A percentile compares a stretch with the other conserved stretches of the same genome.
These are phyloP conservation scores for Crocodylus rhombifer DNA, from an alignment of 2,797 vertebrate genomes.

Conservation along the genomic window DNA sequence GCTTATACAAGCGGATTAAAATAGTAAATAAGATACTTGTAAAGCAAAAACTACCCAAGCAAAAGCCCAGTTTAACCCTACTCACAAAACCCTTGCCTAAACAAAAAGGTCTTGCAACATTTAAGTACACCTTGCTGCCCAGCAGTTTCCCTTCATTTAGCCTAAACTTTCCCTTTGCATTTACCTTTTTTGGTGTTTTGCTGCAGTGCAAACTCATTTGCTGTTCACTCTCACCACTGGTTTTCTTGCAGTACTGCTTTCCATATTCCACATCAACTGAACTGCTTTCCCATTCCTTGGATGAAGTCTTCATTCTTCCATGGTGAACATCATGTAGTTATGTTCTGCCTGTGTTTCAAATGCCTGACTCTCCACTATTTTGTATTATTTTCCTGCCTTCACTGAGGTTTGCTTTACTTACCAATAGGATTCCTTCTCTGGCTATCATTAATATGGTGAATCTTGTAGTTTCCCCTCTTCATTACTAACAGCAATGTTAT, in stretches of 20 bases:
- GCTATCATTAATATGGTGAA: not conserved
- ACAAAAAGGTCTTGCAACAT: too few relatives aligned
- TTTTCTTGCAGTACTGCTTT: not conserved
- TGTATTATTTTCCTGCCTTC: not conserved
- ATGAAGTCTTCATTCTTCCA: not conserved
- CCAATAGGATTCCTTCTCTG: not conserved
- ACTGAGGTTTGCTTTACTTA: not conserved
- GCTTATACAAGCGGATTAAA: too few relatives aligned
- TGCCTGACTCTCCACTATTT: not conserved
- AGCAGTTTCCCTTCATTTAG: fast-evolving
- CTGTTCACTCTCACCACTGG: not conserved
- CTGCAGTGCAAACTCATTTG: not conserved
- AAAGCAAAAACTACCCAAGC: too few relatives aligned
- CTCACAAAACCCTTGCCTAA: too few relatives aligned
- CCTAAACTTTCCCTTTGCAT: not conserved
- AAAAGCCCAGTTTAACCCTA: too few relatives aligned
- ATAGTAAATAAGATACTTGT: too few relatives aligned
- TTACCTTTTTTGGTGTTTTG: not conserved
- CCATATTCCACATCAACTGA: not conserved
- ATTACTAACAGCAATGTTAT: fast-evolving
- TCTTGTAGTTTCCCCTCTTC: not conserved
- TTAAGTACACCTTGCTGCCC: not conserved
- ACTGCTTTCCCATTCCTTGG: not conserved
- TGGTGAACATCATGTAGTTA: fast-evolving
- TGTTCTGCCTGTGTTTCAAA: not conserved